A percentile compares a stretch with the other conserved stretches of the same genome.
Evolutionary conservation across 2,797 vertebrate species (phyloP).

Genomic region (Enteromius treurensis): DNA sequence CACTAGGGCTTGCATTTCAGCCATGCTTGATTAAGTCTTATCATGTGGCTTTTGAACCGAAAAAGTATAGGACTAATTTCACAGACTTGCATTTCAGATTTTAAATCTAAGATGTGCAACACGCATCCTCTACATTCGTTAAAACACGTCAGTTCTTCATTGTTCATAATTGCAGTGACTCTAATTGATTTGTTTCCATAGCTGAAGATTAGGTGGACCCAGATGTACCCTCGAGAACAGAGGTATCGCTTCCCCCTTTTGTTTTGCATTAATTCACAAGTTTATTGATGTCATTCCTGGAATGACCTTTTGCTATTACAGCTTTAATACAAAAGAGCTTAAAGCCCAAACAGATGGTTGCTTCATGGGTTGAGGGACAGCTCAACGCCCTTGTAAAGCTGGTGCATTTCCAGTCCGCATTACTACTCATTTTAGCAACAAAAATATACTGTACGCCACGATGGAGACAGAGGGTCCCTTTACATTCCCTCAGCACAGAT

Average conservation of each 20-base stretch:
- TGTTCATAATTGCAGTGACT: conserved; percentile 47
- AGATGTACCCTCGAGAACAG: conserved; percentile 40
- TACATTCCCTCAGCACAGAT: conserved; percentile 34
- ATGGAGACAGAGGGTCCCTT: conserved; percentile 42
- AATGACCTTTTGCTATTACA: conserved; percentile 54
- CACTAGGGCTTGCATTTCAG: conserved; percentile 27
- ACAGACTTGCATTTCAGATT: not conserved
- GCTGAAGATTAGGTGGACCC: conserved; percentile 53
- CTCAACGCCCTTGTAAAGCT: conserved; percentile 48
- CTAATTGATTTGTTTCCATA: conserved; percentile 62
- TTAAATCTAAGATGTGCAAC: not conserved
- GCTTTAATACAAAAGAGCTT: conserved; percentile 58
- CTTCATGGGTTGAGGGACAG: conserved; percentile 51
- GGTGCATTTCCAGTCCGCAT: conserved; percentile 38
- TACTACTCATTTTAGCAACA: conserved; percentile 47
- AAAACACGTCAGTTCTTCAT: conserved; percentile 20
- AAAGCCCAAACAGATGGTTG: conserved; percentile 57
- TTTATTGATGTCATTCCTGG: conserved; percentile 53
- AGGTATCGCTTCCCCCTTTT: conserved; percentile 54
- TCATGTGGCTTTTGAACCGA: not conserved
- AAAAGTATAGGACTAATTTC: not conserved
- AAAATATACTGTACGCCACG: conserved; percentile 41
- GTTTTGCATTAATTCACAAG: conserved; percentile 59
- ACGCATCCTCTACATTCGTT: conserved; percentile 12
- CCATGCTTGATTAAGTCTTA: conserved; percentile 29